phyloP scores from a whole-genome alignment of 2,113 vertebrate genomes.

The Coturnix japonica region DNA sequence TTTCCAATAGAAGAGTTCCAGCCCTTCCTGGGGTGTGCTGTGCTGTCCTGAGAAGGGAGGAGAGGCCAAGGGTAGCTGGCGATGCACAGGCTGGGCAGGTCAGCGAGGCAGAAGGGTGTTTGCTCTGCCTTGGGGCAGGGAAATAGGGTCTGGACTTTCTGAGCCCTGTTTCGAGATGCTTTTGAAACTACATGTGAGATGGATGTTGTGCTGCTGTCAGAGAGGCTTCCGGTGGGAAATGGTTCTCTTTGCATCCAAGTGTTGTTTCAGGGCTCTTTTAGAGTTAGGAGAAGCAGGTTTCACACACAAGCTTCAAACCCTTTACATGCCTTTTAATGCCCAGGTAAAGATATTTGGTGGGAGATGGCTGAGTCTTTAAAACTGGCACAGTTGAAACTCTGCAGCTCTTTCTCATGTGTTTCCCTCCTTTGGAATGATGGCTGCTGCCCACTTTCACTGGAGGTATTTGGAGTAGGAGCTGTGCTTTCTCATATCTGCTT shows the following conservation, averaged over 20 bases:
- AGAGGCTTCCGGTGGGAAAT: neutral
- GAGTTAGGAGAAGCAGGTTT: neutral
- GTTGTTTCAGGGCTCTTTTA: neutral
- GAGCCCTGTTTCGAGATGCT: accelerated
- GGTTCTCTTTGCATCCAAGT: neutral
- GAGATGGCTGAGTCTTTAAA: neutral
- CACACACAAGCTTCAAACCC: neutral
- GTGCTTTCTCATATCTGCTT: neutral
- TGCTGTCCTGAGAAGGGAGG: neutral
- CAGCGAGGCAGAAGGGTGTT: neutral
- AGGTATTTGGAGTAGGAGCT: neutral
- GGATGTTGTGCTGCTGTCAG: neutral
- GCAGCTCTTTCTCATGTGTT: neutral
- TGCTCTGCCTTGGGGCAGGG: neutral
- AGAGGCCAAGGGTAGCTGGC: neutral
- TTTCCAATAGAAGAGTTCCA: neutral
- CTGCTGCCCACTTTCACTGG: neutral
- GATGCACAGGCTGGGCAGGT: neutral
- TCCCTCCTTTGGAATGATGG: neutral
- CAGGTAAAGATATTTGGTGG: neutral
- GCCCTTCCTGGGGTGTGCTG: neutral
- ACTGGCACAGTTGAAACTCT: neutral
- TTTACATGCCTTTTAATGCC: neutral
- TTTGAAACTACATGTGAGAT: neutral
- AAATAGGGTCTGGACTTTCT: neutral